Percentiles rank a stretch among this genome's conserved stretches.
Conservation (phyloP, 2,113 vertebrate species). For the rabbit (Oryctolagus cuniculus) region DNA sequence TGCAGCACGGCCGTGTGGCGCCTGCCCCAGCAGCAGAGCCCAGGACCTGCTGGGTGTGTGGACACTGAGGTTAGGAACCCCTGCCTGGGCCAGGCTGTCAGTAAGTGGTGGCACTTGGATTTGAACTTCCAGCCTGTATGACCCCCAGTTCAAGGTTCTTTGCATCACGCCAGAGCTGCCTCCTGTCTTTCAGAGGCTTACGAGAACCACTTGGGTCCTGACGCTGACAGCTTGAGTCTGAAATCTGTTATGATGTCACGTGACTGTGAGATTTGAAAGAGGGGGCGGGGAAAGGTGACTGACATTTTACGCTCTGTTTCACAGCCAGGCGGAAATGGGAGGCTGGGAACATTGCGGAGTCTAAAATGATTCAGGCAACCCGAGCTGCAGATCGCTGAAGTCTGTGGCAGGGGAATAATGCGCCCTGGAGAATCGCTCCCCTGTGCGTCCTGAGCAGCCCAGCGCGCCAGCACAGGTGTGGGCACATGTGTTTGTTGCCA, state of each 20-base stretch:
- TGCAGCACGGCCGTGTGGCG: not conserved
- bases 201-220: not conserved
- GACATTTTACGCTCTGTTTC: slow-evolving; percentile 72
- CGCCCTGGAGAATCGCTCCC: not conserved
- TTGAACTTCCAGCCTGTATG: not conserved
- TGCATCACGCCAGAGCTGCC: not conserved
- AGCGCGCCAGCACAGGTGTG: not conserved
- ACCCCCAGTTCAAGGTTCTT: not conserved
- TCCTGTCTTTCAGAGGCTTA: not conserved
- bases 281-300: slow-evolving; percentile 13
- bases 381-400: slow-evolving; percentile 35
- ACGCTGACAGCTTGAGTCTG: slow-evolving; percentile 7
- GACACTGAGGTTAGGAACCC: not conserved
- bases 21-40: not conserved
- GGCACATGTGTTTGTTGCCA: too few relatives aligned
- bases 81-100: not conserved
- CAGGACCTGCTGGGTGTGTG: not conserved
- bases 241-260: slow-evolving; percentile 60
- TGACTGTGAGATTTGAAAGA: slow-evolving; percentile 53
- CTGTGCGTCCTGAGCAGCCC: not conserved
- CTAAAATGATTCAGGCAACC: slow-evolving; percentile 62
- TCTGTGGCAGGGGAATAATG: not conserved
- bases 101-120: not conserved
- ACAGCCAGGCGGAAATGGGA: slow-evolving; percentile 62
- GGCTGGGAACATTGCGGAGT: slow-evolving; percentile 58